phyloP scores from a whole-genome alignment of 2,113 vertebrate species.

The Garra rufa region DNA sequence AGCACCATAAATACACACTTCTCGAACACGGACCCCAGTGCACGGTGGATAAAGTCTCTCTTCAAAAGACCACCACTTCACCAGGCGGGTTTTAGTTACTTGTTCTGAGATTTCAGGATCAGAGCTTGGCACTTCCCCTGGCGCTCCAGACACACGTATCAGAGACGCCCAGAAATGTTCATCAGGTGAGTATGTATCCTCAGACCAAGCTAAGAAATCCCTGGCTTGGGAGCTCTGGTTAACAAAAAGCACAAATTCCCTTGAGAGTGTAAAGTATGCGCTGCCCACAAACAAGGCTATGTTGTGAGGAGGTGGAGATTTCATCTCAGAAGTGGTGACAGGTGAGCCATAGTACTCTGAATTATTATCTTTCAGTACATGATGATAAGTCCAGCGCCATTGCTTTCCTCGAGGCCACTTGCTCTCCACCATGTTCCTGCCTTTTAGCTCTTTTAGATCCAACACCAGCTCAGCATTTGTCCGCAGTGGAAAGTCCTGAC shows the following conservation, averaged over 20 bases:
- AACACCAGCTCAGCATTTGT: constrained; percentile 84
- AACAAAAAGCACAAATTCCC: constrained; percentile 77
- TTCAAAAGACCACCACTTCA: constrained; percentile 90
- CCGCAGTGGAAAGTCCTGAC: constrained; percentile 91
- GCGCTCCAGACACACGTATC: constrained; percentile 83
- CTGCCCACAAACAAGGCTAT: constrained; percentile 90
- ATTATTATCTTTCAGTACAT: constrained; percentile 79
- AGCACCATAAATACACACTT: constrained; percentile 86
- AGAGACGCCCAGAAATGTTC: constrained; percentile 95
- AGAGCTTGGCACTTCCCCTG: constrained; percentile 80
- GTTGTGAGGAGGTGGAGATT: constrained; percentile 80
- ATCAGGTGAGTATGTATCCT: constrained; percentile 91
- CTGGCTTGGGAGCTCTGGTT: constrained; percentile 72
- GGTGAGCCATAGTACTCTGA: constrained; percentile 80
- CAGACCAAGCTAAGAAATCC: constrained; percentile 89
- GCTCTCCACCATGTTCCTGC: constrained; percentile 88
- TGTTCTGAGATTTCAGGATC: constrained; percentile 85
- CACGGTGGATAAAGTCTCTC: constrained; percentile 86
- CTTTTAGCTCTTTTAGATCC: constrained; percentile 83
- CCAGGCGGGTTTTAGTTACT: constrained; percentile 87
- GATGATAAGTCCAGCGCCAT: constrained; percentile 81
- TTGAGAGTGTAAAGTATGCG: constrained; percentile 90
- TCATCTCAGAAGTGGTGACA: constrained; percentile 77
- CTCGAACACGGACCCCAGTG: constrained; percentile 83
- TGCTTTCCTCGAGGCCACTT: constrained; percentile 82